Evolutionary conservation across 1,140 invertebrate species (phyloP), one percentile per base, ranked within the genome.

Genomic region (Drosophila ficusphila): DNA sequence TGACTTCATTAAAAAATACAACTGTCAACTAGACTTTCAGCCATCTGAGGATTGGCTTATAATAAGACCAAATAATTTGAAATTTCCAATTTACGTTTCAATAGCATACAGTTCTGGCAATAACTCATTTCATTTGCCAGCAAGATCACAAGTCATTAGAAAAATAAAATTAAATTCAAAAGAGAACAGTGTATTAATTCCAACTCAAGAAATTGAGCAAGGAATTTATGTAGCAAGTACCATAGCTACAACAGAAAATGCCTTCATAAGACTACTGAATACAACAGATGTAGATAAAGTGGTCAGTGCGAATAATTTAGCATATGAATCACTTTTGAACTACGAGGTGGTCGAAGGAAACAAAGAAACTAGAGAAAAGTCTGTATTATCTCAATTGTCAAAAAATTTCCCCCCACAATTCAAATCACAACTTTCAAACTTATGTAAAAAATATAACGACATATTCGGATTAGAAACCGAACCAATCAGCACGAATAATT

Each of bases 341-440:
- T 31, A 48, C 42, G 25, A 27, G 2, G 25, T 48, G 41, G 38
- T 54, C 29, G 3, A 52, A 47, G 3, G 33, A 41, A 12, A 51
- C 49, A 6, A 3, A 11, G 29, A 49, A 49, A 19, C n/a, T 33
- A 19, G 18, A 21, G 29, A 31, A 31, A 33, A 49, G 16, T 19
- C 16, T 33, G 29, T 49, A 12, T 33, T 34, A 19, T 34, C 16
- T 31, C 16, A 34, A 33, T 16, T 48, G 9, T 31, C 14, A 9
- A 48, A 48, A 19, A 19, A 31, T 16, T 18, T 14, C 19, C 8
- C 27, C 8, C 14, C 14, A n/a, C 7, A 47, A 33, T 33, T 31
- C 27, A 9, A 18, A 3, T 3, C 23, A 48, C 29, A 48, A 19
- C 16, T 48, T 11, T 31, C 11, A 18, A 31, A 7, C 12, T 3